phyloP scores from a whole-genome alignment of 1,140 invertebrate genomes.

The Lerema accius region DNA sequence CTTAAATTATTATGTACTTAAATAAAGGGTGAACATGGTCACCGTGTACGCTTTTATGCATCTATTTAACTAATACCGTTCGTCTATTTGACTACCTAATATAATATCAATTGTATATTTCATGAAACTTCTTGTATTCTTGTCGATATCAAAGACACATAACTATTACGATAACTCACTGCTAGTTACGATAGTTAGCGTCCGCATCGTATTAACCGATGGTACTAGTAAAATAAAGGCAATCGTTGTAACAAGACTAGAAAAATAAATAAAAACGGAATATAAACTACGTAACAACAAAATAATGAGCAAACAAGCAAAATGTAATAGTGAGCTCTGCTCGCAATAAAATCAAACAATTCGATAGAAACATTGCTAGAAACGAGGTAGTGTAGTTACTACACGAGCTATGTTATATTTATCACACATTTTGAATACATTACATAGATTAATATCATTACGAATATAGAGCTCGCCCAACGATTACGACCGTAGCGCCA shows the following conservation, averaged over 20 bases:
- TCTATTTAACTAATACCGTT: background rate
- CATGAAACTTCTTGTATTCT: background rate
- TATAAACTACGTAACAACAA: conserved; percentile 59
- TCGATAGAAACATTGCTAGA: conserved; percentile 64
- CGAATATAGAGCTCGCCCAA: conserved; percentile 39
- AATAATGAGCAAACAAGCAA: conserved; percentile 72
- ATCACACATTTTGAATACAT: conserved; percentile 66
- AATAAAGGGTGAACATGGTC: conserved; percentile 36
- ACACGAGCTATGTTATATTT: conserved; percentile 64
- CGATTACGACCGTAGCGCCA: conserved; percentile 30
- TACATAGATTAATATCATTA: conserved; percentile 52
- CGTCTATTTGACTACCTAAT: too few species aligned
- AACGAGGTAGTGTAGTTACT: conserved; percentile 79
- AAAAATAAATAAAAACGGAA: conserved; percentile 53
- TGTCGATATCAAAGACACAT: too few species aligned
- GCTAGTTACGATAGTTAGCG: too few species aligned
- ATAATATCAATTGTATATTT: background rate
- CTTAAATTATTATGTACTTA: conserved; percentile 51
- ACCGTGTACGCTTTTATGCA: background rate
- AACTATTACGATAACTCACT: too few species aligned
- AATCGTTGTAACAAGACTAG: conserved; percentile 69
- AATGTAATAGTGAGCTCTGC: conserved; percentile 68
- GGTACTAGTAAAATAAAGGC: background rate
- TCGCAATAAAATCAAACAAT: conserved; percentile 60
- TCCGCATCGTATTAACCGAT: too few species aligned